Percentiles rank a stretch among this genome's conserved stretches.
Evolutionary conservation across 2,888 invertebrate genomes (phyloP).

Genomic region (Nycteola revayana): DNA sequence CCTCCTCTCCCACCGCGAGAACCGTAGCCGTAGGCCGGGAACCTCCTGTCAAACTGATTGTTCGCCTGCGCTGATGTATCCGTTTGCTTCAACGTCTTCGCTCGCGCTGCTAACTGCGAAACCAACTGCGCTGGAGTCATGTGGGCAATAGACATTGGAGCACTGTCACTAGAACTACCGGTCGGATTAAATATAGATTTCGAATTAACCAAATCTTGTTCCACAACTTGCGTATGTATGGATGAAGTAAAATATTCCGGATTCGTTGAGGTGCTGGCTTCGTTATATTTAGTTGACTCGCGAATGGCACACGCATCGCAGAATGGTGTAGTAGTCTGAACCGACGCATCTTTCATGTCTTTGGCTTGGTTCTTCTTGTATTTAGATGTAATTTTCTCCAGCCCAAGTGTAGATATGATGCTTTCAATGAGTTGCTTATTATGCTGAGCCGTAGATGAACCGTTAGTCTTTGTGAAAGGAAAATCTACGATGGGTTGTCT

Average conservation of each 20-base stretch:
- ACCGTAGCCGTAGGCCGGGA: constrained; percentile 40
- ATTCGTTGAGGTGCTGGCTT: constrained; percentile 48
- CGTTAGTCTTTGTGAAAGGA: constrained; percentile 54
- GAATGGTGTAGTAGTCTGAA: constrained; percentile 60
- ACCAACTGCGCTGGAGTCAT: constrained; percentile 74
- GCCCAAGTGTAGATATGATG: constrained; percentile 55
- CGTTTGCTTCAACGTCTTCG: constrained; percentile 66
- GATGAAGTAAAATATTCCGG: constrained; percentile 51
- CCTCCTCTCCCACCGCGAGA: constrained; percentile 32
- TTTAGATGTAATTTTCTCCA: constrained; percentile 53
- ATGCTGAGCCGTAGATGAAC: constrained; percentile 42
- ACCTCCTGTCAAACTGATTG: constrained; percentile 43
- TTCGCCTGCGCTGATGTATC: constrained; percentile 22
- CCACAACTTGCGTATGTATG: constrained; percentile 70
- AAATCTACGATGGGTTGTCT: constrained; percentile 59
- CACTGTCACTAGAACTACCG: constrained; percentile 55
- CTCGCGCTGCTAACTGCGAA: constrained; percentile 70
- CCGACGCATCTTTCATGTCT: constrained; percentile 60
- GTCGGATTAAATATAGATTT: constrained; percentile 65
- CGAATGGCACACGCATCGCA: constrained; percentile 71
- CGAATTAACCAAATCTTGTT: constrained; percentile 65
- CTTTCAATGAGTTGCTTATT: constrained; percentile 67
- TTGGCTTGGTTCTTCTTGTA: constrained; percentile 52
- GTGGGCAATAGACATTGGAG: constrained; percentile 69
- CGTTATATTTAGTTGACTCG: constrained; percentile 45